Evolutionary conservation across 2,888 invertebrate genomes (phyloP), one percentile per base, ranked within the genome.

Genomic region (Eupeodes luniger): DNA sequence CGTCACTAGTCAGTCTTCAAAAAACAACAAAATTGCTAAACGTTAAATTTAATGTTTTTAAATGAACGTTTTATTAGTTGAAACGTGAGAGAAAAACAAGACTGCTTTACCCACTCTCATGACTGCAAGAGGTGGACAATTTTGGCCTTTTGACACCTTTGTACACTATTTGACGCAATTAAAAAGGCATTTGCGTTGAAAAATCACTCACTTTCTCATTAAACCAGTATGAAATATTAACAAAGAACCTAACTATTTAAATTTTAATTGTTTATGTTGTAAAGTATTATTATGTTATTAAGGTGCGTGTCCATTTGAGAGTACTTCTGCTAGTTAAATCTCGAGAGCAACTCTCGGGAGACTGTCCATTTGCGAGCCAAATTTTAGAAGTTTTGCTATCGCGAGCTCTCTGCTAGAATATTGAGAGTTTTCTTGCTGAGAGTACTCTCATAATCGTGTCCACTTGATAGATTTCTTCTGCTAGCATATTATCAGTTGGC

Each of bases 131-230:
- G 53, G 53, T 70, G 9, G 40, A 4, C 5, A 57, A 11, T 36
- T 14, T 55, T 70, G 53, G 69, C 69, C 69, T 69, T 69, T 51
- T 14, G n/a, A 40, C 40, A 70, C 55, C 19, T 69, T 44, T 70
- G 7, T 16, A 9, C 55, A 70, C 55, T 16, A 16, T 51, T 55
- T 55, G 55, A 4, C 40, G 40, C 10, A 70, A 55, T 69, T 69
- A 69, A 53, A 69, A 53, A 69, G 16, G 53, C 36, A 69, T 69
- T 69, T 69, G 36, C 2, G 10, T 2, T 40, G 27, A 11, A 36
- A 19, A 36, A 51, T n/a, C 3, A 69, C 36, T n/a, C n/a, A 16
- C 3, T 67, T 19, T 51, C 27, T 67, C 34, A 51, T 36, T 9
- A 14, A 62, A 34, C 2, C 10, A 5, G 9, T 40, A 40, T 40